Base-by-base conservation (phyloP, 2,113 vertebrate genomes). In the Sylvicapra grimmia region DNA sequence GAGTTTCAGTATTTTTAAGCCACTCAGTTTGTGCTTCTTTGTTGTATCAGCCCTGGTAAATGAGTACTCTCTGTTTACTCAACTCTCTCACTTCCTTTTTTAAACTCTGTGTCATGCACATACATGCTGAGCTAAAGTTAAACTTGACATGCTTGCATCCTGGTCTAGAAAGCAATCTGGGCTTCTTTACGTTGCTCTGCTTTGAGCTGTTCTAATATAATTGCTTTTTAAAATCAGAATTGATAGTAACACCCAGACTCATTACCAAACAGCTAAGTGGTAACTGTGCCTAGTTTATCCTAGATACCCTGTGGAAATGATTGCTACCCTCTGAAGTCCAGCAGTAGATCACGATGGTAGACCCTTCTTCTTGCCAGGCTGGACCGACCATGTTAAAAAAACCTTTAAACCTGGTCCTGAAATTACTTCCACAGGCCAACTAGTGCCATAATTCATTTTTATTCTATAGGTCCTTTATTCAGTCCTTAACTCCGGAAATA, bases 371-470 rank as follows among this genome's bases (percentile, higher is more conserved):
- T 6, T 16, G 33, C 49, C 19, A 61, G 25, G 2, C 25, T 59
- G 23, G 23, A 68, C 1, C 23, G 59, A 40, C 53, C n/a, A 59
- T 58, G 27, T 87, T 86, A 44, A 44, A 44, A 96, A 75, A 85
- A 93, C 65, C 36, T 87, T 94, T 36, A 83, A 85, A 56, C 18
- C 31, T 13, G 53, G 53, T 9, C 3, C 61, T 2, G 0, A 94
- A 90, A 96, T 75, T 84, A 16, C 59, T 79, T 92, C n/a, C 14
- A 84, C 8, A 1, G 3, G 10, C 44, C 53, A 80, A 59, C 29
- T 65, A 53, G 49, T 87, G 56, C 25, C 77, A 56, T 33, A 90
- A 94, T 72, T 97, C 79, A 92, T 88, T 96, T 93, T 92, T 90
- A 79, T 56, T 90, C 47, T 27, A 13, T 18, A 86, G 8, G 3